Evolutionary conservation across 2,888 invertebrate genomes (phyloP).

Genomic region (Sericinus montela): DNA sequence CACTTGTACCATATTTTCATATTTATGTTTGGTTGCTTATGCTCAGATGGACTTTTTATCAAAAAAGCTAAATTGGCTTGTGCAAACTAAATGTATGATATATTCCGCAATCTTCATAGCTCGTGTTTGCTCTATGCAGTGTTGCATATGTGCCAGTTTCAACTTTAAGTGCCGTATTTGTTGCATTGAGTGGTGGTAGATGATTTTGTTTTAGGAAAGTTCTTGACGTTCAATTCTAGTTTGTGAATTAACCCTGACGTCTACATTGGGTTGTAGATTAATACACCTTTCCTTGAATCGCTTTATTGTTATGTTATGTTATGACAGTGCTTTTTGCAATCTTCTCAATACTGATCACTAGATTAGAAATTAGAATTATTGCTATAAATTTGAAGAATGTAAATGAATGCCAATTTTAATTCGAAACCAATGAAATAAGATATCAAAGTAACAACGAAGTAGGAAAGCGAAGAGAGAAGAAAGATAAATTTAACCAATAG

Average conservation of each 20-base stretch:
- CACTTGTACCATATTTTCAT: background rate
- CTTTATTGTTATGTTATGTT: conserved; percentile 10
- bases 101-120: conserved; percentile 6
- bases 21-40: conserved; percentile 7
- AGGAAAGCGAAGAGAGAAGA: background rate
- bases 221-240: background rate
- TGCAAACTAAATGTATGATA: conserved; percentile 12
- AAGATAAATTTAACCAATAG: background rate
- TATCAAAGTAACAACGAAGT: background rate
- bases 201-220: background rate
- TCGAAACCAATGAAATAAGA: background rate
- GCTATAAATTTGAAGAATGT: background rate
- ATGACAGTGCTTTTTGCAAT: conserved; percentile 2
- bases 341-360: background rate
- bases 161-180: background rate
- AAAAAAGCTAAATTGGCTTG: conserved; percentile 5
- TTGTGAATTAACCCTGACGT: background rate
- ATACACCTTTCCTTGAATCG: conserved; percentile 1
- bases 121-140: conserved; percentile 2
- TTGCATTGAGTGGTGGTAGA: conserved; percentile 7
- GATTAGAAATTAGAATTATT: background rate
- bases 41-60: background rate
- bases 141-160: background rate
- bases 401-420: too few species aligned
- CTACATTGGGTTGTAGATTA: conserved; percentile 5